Evolutionary conservation across 2,113 vertebrate species (phyloP).

Genomic region (Campylomormyrus numenius): DNA sequence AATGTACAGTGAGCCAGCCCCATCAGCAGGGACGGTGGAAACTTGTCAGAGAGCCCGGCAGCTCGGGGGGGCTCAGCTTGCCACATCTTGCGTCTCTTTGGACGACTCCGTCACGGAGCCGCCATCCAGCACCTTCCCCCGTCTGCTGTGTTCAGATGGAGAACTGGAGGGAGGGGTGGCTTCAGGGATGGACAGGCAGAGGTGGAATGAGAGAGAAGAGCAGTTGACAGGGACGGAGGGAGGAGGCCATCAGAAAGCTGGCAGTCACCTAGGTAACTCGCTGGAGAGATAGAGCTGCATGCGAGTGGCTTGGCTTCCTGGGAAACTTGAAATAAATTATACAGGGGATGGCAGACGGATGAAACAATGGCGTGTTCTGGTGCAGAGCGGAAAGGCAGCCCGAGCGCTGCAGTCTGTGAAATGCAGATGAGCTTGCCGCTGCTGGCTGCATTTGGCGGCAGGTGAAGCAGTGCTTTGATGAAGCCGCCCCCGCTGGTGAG

Average conservation of each 20-base stretch:
- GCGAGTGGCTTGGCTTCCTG: neutral
- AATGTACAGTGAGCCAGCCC: neutral
- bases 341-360: neutral
- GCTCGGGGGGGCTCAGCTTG: neutral
- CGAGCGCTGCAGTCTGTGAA: neutral
- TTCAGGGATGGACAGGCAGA: neutral
- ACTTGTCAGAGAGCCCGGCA: neutral
- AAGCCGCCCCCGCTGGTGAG: neutral
- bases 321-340: neutral
- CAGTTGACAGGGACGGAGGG: neutral
- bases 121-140: neutral
- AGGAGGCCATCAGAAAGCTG: neutral
- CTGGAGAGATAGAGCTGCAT: neutral
- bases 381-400: neutral
- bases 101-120: neutral
- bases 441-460: neutral
- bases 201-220: neutral
- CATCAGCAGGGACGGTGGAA: slow-evolving; percentile 8
- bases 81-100: neutral
- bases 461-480: neutral
- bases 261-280: neutral
- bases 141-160: neutral
- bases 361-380: neutral
- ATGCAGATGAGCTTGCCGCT: neutral
- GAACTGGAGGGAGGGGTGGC: neutral